Evolutionary conservation across 2,888 invertebrate genomes (phyloP).

Genomic region (Zonitis immaculata): DNA sequence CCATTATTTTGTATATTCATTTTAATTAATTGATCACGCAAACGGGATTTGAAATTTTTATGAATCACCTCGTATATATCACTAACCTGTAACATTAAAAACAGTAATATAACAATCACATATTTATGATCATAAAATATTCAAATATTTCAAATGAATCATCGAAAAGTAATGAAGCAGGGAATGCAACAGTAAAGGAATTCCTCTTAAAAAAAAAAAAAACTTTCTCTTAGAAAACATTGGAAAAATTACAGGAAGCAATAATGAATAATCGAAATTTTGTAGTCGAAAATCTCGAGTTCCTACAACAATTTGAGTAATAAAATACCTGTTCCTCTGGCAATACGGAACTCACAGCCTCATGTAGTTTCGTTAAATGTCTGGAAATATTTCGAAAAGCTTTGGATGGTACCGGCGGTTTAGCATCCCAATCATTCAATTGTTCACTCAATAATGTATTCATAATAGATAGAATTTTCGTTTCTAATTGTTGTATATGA

Average conservation of each 20-base stretch:
- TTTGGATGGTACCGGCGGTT: constrained; percentile 91
- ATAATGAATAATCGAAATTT: too few species aligned
- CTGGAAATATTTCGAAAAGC: constrained; percentile 81
- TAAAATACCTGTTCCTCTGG: constrained; percentile 67
- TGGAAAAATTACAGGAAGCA: too few species aligned
- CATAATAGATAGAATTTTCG: constrained; percentile 87
- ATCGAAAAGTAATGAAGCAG: too few species aligned
- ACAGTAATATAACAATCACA: too few species aligned
- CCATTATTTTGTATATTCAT: constrained; percentile 92
- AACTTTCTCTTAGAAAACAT: too few species aligned
- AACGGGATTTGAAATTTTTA: constrained; percentile 78
- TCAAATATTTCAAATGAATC: too few species aligned
- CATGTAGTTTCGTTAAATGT: constrained; percentile 86
- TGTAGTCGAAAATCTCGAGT: too few species aligned
- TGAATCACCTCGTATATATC: constrained; percentile 62
- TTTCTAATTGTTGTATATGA: constrained; percentile 89
- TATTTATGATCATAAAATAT: too few species aligned
- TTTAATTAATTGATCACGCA: constrained; percentile 76
- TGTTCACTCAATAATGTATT: constrained; percentile 78
- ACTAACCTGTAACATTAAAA: constrained; percentile 38
- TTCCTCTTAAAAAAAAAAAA: too few species aligned
- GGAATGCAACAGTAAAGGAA: too few species aligned
- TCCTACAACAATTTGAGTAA: too few species aligned
- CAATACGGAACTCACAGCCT: constrained; percentile 81
- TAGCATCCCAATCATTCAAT: constrained; percentile 85